Evolutionary conservation across 2,888 invertebrate species (phyloP).

Genomic region (Agelastica alni): DNA sequence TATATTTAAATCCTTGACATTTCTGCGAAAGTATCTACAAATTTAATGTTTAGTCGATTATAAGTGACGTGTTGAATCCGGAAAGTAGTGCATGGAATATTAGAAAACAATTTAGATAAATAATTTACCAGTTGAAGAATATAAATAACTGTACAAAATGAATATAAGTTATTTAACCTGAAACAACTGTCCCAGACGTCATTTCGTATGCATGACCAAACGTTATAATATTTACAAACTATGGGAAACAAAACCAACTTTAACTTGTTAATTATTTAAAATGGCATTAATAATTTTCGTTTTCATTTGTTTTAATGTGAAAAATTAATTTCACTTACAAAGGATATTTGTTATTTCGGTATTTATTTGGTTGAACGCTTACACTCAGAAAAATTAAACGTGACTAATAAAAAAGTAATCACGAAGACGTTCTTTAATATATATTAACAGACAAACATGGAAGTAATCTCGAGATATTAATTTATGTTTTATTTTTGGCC

Average conservation of each 20-base stretch:
- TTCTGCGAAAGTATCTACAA: background rate
- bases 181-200: constrained; percentile 8
- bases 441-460: too few relatives aligned
- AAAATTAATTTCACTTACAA: constrained; percentile 6
- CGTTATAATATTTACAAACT: constrained; percentile 23
- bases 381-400: background rate
- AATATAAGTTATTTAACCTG: constrained; percentile 4
- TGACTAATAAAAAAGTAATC: too few relatives aligned
- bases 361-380: background rate
- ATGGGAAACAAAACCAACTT: constrained; percentile 23
- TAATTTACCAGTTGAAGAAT: background rate
- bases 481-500: too few relatives aligned
- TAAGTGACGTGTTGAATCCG: background rate
- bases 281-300: constrained; percentile 15
- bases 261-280: constrained; percentile 15
- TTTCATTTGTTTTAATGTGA: constrained; percentile 19
- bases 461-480: too few relatives aligned
- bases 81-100: background rate
- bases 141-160: constrained; percentile 8
- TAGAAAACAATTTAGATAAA: constrained; percentile 1
- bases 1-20: too few relatives aligned
- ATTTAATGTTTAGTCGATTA: too few relatives aligned
- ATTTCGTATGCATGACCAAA: constrained; percentile 20
- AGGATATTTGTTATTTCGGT: background rate
- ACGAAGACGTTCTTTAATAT: too few relatives aligned